Evolutionary conservation across 2,113 vertebrate genomes (phyloP), one percentile per base, ranked within the genome.

Genomic region (Eurypyga helias): DNA sequence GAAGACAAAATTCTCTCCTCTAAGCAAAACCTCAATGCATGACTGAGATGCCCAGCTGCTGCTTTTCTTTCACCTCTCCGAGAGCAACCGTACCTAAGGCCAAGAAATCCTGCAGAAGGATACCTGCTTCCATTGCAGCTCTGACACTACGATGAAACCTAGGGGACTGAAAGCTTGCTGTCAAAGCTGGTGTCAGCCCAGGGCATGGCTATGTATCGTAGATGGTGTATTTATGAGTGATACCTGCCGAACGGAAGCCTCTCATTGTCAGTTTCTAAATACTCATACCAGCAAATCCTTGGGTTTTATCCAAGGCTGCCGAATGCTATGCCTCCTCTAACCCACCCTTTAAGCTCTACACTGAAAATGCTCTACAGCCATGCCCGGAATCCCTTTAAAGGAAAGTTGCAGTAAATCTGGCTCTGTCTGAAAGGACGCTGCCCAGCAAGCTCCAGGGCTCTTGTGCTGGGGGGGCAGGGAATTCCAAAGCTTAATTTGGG

Each of bases 31-130:
- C 62, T 52, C 2, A 0, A 43, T 38, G 64, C 65, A 26, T 13
- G 88, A 54, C 64, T 10, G 79, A 92, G 90, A 67, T 89, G 77
- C 72, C 72, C 43, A 65, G 80, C 90, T 90, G 88, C 82, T 71
- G 90, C 79, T 92, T 67, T 83, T 45, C 82, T 51, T 70, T 62
- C 75, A 81, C 92, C 76, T 83, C 70, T 83, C 70, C 0, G 10
- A 90, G 55, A 88, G 76, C 82, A 90, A 3, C 57, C 62, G 87
- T 17, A 58, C 54, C 72, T 7, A 28, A 70, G 67, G 93, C 71
- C 87, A 49, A 62, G 70, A 29, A 41, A 38, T 89, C 36, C 67
- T 38, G 85, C 71, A 13, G 87, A 81, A 51, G 51, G 58, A 73
- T 8, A 18, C 72, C 21, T 33, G 46, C 78, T 66, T 29, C 61